These are phyloP conservation scores for Hiodon alosoides DNA, from an alignment of 2,113 vertebrate genomes.

Conservation along the genomic window DNA sequence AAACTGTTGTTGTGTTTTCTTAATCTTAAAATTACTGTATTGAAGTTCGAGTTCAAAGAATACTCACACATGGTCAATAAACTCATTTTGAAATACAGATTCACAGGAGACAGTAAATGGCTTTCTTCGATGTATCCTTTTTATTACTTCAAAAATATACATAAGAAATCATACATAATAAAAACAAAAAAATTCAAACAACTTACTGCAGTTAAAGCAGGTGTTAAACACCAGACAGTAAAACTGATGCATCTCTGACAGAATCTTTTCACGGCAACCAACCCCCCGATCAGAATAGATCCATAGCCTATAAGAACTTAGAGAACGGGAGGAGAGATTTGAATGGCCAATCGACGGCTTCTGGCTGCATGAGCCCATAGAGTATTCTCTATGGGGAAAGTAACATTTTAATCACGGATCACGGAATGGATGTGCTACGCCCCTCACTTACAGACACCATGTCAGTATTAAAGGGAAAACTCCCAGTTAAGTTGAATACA, in stretches of 20 bases:
- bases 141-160: slow-evolving; percentile 66
- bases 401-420: no score
- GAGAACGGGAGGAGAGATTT: no score
- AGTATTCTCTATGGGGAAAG: no score
- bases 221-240: slow-evolving; percentile 49
- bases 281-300: slow-evolving; percentile 29
- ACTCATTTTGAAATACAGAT: no score
- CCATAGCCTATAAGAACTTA: slow-evolving; percentile 13
- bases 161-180: slow-evolving; percentile 70
- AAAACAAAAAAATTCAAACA: slow-evolving; percentile 59
- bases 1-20: background rate
- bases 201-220: slow-evolving; percentile 56
- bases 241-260: slow-evolving; percentile 44
- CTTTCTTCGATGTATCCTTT: slow-evolving; percentile 40
- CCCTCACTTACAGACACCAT: background rate
- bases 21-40: background rate
- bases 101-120: slow-evolving; percentile 10
- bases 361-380: slow-evolving; percentile 37
- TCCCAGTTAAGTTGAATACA: slow-evolving; percentile 43
- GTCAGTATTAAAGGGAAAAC: slow-evolving; percentile 29
- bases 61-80: background rate
- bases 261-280: slow-evolving; percentile 23
- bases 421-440: no score
- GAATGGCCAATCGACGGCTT: slow-evolving; percentile 1
- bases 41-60: background rate